Percentiles rank a stretch among this genome's conserved stretches.
These are phyloP conservation scores for Arrhopalites spinosus DNA, from an alignment of 2,888 invertebrate genomes.

Conservation along the genomic window DNA sequence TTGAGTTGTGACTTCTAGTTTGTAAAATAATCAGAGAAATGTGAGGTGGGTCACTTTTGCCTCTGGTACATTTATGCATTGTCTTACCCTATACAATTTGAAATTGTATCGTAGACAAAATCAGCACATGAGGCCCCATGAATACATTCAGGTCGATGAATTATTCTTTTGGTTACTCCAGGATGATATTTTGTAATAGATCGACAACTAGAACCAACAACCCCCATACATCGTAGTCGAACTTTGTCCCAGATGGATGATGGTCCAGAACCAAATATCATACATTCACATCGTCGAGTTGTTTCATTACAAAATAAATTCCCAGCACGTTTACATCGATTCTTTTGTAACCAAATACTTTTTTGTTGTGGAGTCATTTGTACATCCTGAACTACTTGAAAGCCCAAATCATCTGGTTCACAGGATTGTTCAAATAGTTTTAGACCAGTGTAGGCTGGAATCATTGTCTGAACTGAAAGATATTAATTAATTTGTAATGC, in stretches of 20 bases:
- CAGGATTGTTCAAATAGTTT: constrained; percentile 8
- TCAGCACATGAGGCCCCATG: constrained; percentile 16
- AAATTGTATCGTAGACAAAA: constrained; percentile 22
- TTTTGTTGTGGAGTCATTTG: background rate
- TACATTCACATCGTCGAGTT: background rate
- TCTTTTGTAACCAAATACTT: background rate
- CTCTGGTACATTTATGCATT: no score
- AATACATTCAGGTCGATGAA: constrained; percentile 11
- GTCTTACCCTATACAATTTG: no score
- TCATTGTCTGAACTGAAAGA: background rate
- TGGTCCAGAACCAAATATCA: constrained; percentile 2
- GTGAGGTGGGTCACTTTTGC: no score
- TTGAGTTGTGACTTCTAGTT: no score
- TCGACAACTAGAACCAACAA: background rate
- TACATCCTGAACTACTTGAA: background rate
- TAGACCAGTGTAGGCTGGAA: constrained; percentile 5
- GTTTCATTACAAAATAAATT: background rate
- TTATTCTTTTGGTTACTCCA: background rate
- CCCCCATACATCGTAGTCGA: background rate
- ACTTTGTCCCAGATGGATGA: background rate
- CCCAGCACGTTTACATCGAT: background rate
- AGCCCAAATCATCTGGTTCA: background rate
- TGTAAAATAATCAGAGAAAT: no score
- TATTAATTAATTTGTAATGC: background rate
- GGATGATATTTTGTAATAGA: background rate